Evolutionary conservation across 2,797 vertebrate species (phyloP), one percentile per base, ranked within the genome.

Genomic region (Tenualosa thibaudeaui): DNA sequence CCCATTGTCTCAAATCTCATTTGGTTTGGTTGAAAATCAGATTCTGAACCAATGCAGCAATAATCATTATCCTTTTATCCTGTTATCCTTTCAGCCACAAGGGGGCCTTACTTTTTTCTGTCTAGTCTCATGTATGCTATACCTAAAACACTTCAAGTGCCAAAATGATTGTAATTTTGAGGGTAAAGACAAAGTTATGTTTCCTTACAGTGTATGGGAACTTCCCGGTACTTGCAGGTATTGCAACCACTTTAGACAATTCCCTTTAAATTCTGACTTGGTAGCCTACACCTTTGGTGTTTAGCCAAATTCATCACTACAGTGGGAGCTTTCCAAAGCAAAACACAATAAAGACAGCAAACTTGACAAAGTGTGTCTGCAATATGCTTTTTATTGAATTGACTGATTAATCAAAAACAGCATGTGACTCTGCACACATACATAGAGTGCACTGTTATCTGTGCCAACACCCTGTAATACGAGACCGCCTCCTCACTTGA

Each of bases 401-500:
- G 22, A 37, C 65, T 37, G 71, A 78, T 46, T 43, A 43, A 78
- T 78, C 37, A 78, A 43, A 78, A 40, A 43, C 37, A 8, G 40
- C 40, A 78, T 78, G 15, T 78, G 71, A 78, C 40, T 78, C 12
- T 19, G 6, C 71, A 22, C n/a, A n/a, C 7, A n/a, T 24, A 62
- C 5, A 62, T 62, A 62, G 40, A 78, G 71, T 43, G 71, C 71
- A 78, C 15, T 78, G 71, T 22, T 78, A 19, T 46, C 7, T 78
- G 37, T 46, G 71, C 71, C 40, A 46, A 78, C 19, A 46, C 37
- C 17, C 5, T 43, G 71, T 19, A 22, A 46, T 22, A 46, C 17
- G 8, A 43, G 37, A 46, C 71, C 9, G 37, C 71, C 3, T 43
- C 53, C 37, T 82, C 68, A 83, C 17, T 87, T 87, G 75, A 46